Conservation (phyloP, 2,113 vertebrate species). For the Corythornis cristatus region DNA sequence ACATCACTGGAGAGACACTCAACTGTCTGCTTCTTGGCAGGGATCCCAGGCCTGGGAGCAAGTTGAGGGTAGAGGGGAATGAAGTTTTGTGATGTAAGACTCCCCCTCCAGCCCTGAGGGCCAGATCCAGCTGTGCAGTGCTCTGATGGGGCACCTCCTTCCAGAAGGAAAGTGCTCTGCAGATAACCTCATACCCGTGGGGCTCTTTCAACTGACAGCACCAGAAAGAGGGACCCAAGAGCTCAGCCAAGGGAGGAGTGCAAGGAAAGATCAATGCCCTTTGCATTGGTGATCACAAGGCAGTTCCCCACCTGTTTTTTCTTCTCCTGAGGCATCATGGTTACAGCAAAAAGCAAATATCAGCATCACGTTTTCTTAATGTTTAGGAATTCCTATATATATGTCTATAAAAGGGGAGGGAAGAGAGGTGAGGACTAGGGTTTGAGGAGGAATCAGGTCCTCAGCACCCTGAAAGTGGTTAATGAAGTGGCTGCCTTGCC, state of each 20-base stretch:
- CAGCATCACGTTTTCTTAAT: background rate
- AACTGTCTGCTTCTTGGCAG: background rate
- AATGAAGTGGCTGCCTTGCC: background rate
- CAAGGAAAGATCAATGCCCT: background rate
- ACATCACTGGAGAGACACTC: background rate
- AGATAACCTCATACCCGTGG: background rate
- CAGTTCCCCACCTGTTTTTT: background rate
- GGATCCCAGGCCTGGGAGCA: background rate
- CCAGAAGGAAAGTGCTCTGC: background rate
- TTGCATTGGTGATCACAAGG: no score
- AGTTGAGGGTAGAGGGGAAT: background rate
- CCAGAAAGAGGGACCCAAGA: background rate
- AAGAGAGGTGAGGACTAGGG: background rate
- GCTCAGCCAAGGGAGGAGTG: background rate
- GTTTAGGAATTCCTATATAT: background rate
- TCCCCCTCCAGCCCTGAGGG: background rate
- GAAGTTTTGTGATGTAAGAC: background rate
- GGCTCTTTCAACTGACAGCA: background rate
- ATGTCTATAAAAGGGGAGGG: background rate
- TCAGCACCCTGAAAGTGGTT: background rate
- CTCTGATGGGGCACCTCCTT: background rate
- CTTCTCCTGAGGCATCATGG: background rate
- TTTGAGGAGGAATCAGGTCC: background rate
- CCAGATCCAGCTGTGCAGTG: rapidly evolving
- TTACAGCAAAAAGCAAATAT: background rate